Conservation (phyloP, 2,113 vertebrate genomes). For the Phocoena sinus region DNA sequence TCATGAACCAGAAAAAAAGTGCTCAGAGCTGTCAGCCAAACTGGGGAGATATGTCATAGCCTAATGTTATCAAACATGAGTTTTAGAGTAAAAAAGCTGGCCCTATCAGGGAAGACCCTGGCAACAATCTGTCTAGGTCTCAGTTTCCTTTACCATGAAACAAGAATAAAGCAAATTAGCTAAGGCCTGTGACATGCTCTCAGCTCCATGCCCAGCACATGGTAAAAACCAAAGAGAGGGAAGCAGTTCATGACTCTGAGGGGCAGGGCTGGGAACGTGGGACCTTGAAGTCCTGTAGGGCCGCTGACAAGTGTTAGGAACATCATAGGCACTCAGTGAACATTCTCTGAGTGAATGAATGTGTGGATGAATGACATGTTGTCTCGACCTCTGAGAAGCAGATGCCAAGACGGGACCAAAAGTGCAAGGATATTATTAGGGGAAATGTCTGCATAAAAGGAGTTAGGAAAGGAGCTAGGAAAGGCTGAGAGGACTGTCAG, state of each 20-base stretch:
- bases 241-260: neutral
- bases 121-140: neutral
- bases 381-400: neutral
- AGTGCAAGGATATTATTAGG: neutral
- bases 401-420: neutral
- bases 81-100: neutral
- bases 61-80: neutral
- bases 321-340: neutral
- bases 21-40: neutral
- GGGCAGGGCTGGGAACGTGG: rapidly evolving
- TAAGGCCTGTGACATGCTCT: neutral
- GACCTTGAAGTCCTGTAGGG: neutral
- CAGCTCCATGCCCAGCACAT: neutral
- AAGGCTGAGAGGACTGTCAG: neutral
- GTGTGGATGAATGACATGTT: neutral
- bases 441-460: neutral
- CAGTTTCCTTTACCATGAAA: neutral
- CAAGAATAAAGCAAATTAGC: neutral
- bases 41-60: neutral
- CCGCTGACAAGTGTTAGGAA: neutral
- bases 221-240: neutral
- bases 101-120: neutral
- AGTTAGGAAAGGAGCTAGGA: neutral
- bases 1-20: neutral
- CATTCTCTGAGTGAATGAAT: neutral